Evolutionary conservation across 2,113 vertebrate genomes (phyloP), one percentile per base, ranked within the genome.

Genomic region (Dicerorhinus sumatrensis): DNA sequence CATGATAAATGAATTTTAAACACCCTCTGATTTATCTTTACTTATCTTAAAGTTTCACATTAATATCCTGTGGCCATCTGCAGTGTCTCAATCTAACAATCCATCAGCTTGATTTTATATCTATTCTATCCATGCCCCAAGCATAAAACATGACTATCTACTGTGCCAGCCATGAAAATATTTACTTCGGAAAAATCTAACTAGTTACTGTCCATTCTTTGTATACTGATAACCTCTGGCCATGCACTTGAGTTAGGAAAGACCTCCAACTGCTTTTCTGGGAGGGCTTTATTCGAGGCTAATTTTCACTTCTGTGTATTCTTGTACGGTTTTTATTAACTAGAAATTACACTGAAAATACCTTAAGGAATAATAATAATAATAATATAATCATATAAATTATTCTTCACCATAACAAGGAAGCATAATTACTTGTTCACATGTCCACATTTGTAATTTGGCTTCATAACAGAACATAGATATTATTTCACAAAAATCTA

Each of bases 271-370:
- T 83, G 42, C 36, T 89, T 95, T 82, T 31, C 14, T 20, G 36
- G 18, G 56, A 96, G 27, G 29, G 8, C 5, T 58, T 62, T 80
- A 29, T 86, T 87, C 91, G 82, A 80, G 39, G 51, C 29, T 95
- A 94, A 96, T 98, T 96, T 94, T 87, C 51, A 93, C 58, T 97
- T 96, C 54, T 27, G 33, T 80, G 4, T 84, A 75, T 97, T 89
- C 20, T 79, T 89, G 8, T 8, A 79, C 29, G 95, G 56, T 48
- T 96, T 96, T 94, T 91, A 67, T 87, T 96, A 94, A 62, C 82
- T 91, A 48, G 48, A 98, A 98, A 97, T 92, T 56, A 63, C 20
- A 73, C 62, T 63, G 51, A 84, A 89, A 91, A 93, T 89, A 89
- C 58, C 62, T 97, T 58, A 42, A 84, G 83, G 79, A 83, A 48